Evolutionary conservation across 2,797 vertebrate species (phyloP), one percentile per base, ranked within the genome.

Genomic region (Clarias fuscus): DNA sequence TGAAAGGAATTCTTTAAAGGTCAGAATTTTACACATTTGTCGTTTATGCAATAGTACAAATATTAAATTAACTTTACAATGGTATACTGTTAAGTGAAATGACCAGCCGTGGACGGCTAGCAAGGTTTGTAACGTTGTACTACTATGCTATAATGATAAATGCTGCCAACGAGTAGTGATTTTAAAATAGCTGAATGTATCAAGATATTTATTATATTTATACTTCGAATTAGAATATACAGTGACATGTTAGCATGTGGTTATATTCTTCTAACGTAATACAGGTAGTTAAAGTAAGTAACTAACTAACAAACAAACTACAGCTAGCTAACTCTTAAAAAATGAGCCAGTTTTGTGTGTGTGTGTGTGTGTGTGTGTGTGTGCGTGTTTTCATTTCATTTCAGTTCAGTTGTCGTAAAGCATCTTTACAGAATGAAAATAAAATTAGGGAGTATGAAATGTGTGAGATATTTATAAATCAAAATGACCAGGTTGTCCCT

Each of bases 1-100:
- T 53, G 13, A 64, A 79, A 84, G 40, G 22, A 56, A 70, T 15
- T 40, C 2, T 75, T 65, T 87, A 27, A 84, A 84, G 86, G 86
- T 87, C 6, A n/a, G 30, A 4, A 7, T 0, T 17, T 84, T 67
- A 59, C 3, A 0, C 24, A 2, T 56, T 64, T 8, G 22, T 40
- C 5, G 18, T 77, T 59, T 6, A 33, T 33, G 7, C 24, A n/a
- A 33, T 37, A 13, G 1, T 78, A 5, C 11, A 61, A 14, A 40
- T 24, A 48, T 81, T 48, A 27, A 65, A 17, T 64, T n/a, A 27
- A 17, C 7, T 48, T 43, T 65, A 6, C 8, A 20, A 1, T 43
- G 18, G 27, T 48, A 65, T 43, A 22, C 18, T n/a, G n/a, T 17
- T 53, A 77, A 20, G 30, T 78, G 75, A 59, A 30, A 58, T 37